Conservation (phyloP, 2,797 vertebrate genomes). For the Lepilemur septentrionalis region DNA sequence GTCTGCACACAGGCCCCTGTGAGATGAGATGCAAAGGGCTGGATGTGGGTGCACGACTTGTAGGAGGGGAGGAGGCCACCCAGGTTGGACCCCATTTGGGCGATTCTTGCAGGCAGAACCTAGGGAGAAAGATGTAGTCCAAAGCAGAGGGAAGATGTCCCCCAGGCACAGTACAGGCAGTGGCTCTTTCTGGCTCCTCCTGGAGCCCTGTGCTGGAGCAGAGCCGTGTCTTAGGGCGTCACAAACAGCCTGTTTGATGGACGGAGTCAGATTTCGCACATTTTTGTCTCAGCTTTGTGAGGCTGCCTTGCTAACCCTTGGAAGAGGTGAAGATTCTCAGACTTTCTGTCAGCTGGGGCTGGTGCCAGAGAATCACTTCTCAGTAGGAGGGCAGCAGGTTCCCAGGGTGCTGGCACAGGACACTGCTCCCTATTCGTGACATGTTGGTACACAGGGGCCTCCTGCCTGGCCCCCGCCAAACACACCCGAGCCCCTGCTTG, state of each 20-base stretch:
- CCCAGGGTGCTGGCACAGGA: background rate
- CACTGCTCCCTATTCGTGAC: fast-evolving
- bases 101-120: background rate
- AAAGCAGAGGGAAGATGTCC: background rate
- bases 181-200: background rate
- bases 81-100: background rate
- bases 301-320: background rate
- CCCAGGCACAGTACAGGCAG: fast-evolving
- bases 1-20: background rate
- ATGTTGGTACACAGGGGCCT: background rate
- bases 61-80: background rate
- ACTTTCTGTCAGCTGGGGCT: no score
- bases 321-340: background rate
- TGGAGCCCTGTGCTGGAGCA: background rate
- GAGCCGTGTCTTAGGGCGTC: background rate
- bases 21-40: background rate
- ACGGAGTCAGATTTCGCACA: fast-evolving
- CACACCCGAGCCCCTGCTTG: background rate
- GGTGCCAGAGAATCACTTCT: background rate
- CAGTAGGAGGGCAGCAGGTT: background rate
- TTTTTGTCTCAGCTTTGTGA: background rate
- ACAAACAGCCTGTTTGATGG: background rate
- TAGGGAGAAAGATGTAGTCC: background rate
- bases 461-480: background rate
- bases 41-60: fast-evolving